Conservation (phyloP, 2,888 invertebrate genomes). For the Pristionchus mayeri region DNA sequence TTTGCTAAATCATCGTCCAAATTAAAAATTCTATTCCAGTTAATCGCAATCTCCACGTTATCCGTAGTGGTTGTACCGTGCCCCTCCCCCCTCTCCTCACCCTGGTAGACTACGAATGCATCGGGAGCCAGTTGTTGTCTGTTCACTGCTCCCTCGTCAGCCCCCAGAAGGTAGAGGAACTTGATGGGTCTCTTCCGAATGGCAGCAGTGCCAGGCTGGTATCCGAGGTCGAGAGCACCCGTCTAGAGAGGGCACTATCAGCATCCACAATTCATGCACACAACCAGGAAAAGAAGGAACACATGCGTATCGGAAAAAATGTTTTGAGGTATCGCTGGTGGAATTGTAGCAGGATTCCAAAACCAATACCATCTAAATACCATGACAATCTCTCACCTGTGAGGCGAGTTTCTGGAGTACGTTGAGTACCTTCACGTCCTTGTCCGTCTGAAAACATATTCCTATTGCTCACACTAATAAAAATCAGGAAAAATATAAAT, state of each 20-base stretch:
- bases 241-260: slow-evolving; percentile 20
- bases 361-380: too few relatives aligned
- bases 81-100: slow-evolving; percentile 70
- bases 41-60: too few relatives aligned
- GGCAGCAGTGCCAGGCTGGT: slow-evolving; percentile 76
- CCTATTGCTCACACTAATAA: background rate
- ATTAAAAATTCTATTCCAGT: too few relatives aligned
- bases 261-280: too few relatives aligned
- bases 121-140: slow-evolving; percentile 86
- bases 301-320: too few relatives aligned
- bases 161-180: slow-evolving; percentile 91
- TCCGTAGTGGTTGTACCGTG: too few relatives aligned
- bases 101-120: slow-evolving; percentile 88
- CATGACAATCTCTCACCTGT: slow-evolving; percentile 80
- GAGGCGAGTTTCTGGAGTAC: slow-evolving; percentile 93
- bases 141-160: slow-evolving; percentile 89
- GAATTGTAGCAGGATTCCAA: too few relatives aligned
- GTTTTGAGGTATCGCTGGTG: too few relatives aligned
- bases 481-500: background rate
- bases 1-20: background rate
- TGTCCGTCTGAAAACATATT: slow-evolving; percentile 52
- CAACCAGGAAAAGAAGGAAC: too few relatives aligned
- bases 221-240: slow-evolving; percentile 95
- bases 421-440: slow-evolving; percentile 93
- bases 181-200: slow-evolving; percentile 77